Conservation (phyloP, 2,797 vertebrate genomes). For the Dermochelys coriacea region DNA sequence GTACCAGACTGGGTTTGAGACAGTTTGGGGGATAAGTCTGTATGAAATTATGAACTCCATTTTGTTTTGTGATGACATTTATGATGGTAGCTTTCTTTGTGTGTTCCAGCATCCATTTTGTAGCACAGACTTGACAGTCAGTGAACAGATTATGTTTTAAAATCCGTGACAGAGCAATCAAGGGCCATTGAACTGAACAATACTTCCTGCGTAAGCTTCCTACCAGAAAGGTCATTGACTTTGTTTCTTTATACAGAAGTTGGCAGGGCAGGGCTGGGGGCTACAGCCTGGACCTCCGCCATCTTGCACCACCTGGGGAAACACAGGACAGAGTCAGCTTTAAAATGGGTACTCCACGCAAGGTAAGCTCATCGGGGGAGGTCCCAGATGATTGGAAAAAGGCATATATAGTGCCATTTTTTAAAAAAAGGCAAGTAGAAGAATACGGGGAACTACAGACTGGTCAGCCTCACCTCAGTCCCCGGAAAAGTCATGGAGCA, state of each 20-base stretch:
- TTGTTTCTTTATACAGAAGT: not conserved
- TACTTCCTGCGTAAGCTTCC: not conserved
- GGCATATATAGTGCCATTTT: no score
- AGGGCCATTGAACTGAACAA: not conserved
- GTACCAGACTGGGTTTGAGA: not conserved
- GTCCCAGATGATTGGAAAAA: no score
- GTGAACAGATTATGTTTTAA: fast-evolving
- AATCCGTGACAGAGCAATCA: not conserved
- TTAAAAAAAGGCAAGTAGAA: no score
- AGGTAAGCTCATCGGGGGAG: not conserved
- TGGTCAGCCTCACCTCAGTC: no score
- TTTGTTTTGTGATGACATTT: not conserved
- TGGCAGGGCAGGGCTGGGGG: not conserved
- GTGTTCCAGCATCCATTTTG: not conserved
- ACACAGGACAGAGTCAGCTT: not conserved
- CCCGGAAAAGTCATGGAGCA: no score
- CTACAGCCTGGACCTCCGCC: not conserved
- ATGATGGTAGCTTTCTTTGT: not conserved
- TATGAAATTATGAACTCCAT: not conserved
- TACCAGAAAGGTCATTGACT: not conserved
- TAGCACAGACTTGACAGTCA: not conserved
- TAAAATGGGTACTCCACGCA: not conserved
- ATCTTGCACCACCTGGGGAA: not conserved
- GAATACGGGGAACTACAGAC: no score
- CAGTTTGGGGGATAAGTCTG: not conserved